Conservation (phyloP, 2,888 invertebrate species). For the Scelioninae gen. 2 region DNA sequence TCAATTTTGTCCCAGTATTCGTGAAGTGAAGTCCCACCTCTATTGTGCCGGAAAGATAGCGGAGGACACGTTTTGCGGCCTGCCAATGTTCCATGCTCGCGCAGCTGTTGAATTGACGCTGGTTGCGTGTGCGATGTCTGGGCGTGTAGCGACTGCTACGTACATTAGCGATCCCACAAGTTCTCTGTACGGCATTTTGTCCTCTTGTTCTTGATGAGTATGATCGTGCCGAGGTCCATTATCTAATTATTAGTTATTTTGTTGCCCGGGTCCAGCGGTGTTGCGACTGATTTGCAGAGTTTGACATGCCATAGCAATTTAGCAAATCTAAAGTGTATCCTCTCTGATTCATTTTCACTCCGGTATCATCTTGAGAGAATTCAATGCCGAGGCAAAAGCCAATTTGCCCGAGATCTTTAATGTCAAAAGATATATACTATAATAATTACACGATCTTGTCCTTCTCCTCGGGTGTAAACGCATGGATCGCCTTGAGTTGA, state of each 20-base stretch:
- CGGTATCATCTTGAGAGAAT: conserved; percentile 40
- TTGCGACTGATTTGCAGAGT: conserved; percentile 23
- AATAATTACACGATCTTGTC: neutral
- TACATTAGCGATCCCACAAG: neutral
- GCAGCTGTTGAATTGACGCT: conserved; percentile 8
- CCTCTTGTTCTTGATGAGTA: too few species aligned
- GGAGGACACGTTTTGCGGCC: conserved; percentile 9
- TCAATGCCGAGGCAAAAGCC: conserved; percentile 62
- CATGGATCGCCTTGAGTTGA: neutral
- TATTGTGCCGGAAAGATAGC: neutral
- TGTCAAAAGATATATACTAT: conserved; percentile 49
- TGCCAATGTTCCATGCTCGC: neutral
- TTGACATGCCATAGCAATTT: conserved; percentile 2
- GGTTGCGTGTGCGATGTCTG: conserved; percentile 6
- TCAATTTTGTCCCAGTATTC: neutral
- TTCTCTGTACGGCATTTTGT: neutral
- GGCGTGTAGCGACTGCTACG: neutral
- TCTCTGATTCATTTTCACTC: neutral
- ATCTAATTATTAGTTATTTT: too few species aligned
- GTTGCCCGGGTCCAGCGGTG: neutral
- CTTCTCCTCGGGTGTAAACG: neutral
- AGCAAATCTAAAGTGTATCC: neutral
- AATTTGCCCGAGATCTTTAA: conserved; percentile 60
- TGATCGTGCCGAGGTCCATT: too few species aligned
- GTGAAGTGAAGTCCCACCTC: neutral